Evolutionary conservation across 2,888 invertebrate genomes (phyloP), one percentile per base, ranked within the genome.

Genomic region (Malthinus flaveolus): DNA sequence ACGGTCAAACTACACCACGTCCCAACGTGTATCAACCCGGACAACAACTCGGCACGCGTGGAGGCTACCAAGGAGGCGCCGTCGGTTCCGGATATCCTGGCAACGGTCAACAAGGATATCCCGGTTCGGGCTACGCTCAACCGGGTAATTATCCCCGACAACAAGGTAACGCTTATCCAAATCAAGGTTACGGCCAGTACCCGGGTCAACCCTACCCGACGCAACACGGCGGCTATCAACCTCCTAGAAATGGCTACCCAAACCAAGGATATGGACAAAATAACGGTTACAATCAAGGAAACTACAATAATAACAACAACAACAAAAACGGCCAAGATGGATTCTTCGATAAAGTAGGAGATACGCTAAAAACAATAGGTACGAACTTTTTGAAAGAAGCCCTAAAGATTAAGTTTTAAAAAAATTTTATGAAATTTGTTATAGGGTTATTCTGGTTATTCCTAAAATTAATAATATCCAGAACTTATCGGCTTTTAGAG

Each of bases 391-490:
- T 79, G 42, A 75, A 74, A 68, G 73, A 76, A 57, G 74, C 75
- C 44, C 61, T 78, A 51, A 63, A 66, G 34, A 72, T 71, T 59
- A 65, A 64, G 31, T 48, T 71, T 37, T 64, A 52, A 56, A 49
- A 35, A 49, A 52, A 57, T 51, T 49, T 49, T 44, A 36, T 59
- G 59, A 57, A 66, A 59, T 75, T 66, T 75, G 74, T 78, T 77
- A 64, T 76, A 78, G 78, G 78, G 73, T 73, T 77, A 73, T 76
- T 78, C 74, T 77, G 74, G 75, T 66, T 73, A 63, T 50, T 75
- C 37, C 54, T 72, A 67, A 72, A 69, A 63, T 75, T 65, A 66
- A 62, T 68, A 42, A 57, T 61, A 10, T 47, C 58, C 32, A 54
- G 55, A 50, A 35, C 39, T 33, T 31, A 49, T 31, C 11, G 34